Evolutionary conservation across 2,888 invertebrate species (phyloP), one percentile per base, ranked within the genome.

Genomic region (Opisthograptis luteolata): DNA sequence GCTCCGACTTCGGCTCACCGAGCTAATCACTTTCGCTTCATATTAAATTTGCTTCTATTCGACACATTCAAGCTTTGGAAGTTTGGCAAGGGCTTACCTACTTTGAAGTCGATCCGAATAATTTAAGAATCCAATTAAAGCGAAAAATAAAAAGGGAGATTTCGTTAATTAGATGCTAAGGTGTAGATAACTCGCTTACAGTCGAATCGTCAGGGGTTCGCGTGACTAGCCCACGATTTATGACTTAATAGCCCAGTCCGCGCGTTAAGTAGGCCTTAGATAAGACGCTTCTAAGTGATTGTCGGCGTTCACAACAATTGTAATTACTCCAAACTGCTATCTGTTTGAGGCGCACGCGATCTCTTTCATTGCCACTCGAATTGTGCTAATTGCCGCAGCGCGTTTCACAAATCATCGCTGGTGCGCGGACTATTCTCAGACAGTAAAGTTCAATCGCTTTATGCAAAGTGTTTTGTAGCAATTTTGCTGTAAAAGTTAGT

Each of bases 281-380:
- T 89, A 89, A 90, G 89, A 84, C 79, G 83, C 81, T 79, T 85
- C 84, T 90, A 89, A 89, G 88, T 90, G 89, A 90, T 88, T 89
- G 89, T 89, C 88, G 89, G 87, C 82, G 76, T 82, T 87, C 88
- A 87, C 88, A 88, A 89, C 89, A 88, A 88, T 87, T 84, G 88
- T 89, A 90, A 90, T 89, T 88, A 88, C 85, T 89, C 87, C 76
- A 84, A 89, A 87, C 87, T 86, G 76, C 81, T 89, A 88, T 88
- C 88, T 87, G 71, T 70, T 75, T 59, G 64, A 25, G 64, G 68
- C 71, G 80, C 89, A 90, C 89, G 89, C 89, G 84, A 89, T 87
- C 81, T 80, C 74, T 81, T 80, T 82, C 83, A 81, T 79, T 79
- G 79, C 69, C 71, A 69, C 80, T 84, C 76, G 74, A 82, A 76